Base-by-base conservation (phyloP, 2,888 invertebrate species). In the Cosmia trapezina region DNA sequence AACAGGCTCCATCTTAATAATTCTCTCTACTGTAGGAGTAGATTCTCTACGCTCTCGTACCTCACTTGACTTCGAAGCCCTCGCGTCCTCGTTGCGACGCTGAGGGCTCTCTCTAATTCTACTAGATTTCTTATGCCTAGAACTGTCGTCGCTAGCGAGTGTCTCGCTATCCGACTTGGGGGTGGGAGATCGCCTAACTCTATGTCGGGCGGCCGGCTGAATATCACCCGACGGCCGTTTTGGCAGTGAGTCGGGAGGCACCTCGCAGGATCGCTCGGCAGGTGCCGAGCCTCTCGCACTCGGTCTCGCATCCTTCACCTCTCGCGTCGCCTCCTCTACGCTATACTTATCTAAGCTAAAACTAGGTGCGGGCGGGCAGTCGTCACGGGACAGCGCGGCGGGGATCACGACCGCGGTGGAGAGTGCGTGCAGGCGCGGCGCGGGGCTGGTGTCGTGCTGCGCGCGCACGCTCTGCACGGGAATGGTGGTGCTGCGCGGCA, bases 181-280 rank as follows among this genome's bases (percentile, higher is more conserved):
- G 94, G 95, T 93, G 94, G 95, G 94, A 89, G 93, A 90, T 90
- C 89, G 91, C 90, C 90, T 94, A 92, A 91, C 81, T 88, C 92
- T 93, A 93, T 84, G 79, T 84, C 88, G 89, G 87, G 88, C 88
- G 61, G 81, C 69, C 92, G 94, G 90, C 82, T 93, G 92, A 91
- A 93, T 92, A 90, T 94, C 94, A 92, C 87, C 90, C 92, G 92
- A 84, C 81, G 84, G 74, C 86, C 86, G 89, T 89, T 89, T 91
- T 91, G 93, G 94, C 94, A 94, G 94, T 93, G 93, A 83, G 84
- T 84, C 87, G 76, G 84, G 78, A 80, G 86, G 86, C 75, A 53
- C 84, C 88, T 82, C 85, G 73, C 87, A 84, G 79, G 81, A 89
- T 71, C 85, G 87, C 88, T 89, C 92, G 91, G 86, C 81, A 22